Evolutionary conservation across 2,797 vertebrate genomes (phyloP).

Genomic region (Toxotes lorentzi): DNA sequence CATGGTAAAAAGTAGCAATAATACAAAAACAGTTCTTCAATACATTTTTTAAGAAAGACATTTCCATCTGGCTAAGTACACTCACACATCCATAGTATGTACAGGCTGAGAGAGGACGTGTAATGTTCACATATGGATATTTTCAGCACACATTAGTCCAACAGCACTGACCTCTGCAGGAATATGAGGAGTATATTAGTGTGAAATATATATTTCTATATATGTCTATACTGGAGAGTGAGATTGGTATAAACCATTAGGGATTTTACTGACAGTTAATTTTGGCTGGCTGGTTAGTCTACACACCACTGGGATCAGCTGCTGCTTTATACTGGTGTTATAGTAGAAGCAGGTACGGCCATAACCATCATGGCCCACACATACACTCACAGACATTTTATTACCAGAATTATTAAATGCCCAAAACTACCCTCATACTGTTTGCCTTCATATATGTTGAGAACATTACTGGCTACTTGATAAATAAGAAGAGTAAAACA

Average conservation of each 20-base stretch:
- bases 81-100: conserved; percentile 80
- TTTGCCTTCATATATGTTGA: conserved; percentile 36
- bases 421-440: neutral
- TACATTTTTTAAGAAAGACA: conserved; percentile 67
- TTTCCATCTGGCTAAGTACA: conserved; percentile 70
- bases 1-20: conserved; percentile 72
- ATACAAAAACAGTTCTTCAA: conserved; percentile 75
- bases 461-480: conserved; percentile 20
- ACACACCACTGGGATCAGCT: conserved; percentile 36
- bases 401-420: conserved; percentile 34
- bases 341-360: conserved; percentile 53
- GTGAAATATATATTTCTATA: conserved; percentile 70
- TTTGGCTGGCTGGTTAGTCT: conserved; percentile 53
- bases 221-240: conserved; percentile 55
- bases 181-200: conserved; percentile 64
- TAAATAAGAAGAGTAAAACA: conserved; percentile 32
- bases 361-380: conserved; percentile 15
- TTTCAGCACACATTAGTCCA: conserved; percentile 48
- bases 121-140: conserved; percentile 49
- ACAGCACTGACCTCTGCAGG: conserved; percentile 60
- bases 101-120: conserved; percentile 77
- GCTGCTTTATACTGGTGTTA: conserved; percentile 66
- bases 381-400: conserved; percentile 43
- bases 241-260: conserved; percentile 47
- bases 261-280: conserved; percentile 30